Evolutionary conservation across 2,113 vertebrate genomes (phyloP).

Genomic region (Pelmatolapia mariae): DNA sequence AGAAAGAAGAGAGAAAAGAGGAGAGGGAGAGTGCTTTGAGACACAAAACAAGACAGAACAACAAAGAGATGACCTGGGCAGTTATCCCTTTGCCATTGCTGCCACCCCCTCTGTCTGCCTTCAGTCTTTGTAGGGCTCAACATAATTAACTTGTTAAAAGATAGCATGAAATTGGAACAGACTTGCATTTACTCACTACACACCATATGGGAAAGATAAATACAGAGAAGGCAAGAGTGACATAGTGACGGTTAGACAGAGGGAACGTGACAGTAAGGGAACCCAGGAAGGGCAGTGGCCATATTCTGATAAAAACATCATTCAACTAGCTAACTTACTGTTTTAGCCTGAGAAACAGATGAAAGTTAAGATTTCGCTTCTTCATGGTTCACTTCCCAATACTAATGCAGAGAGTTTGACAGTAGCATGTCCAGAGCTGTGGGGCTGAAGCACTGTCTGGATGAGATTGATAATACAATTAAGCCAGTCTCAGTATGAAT

Average conservation of each 20-base stretch:
- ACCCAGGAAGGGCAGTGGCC: neutral
- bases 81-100: conserved; percentile 46
- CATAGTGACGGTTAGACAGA: neutral
- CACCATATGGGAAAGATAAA: conserved; percentile 1
- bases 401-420: conserved; percentile 49
- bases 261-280: neutral
- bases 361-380: conserved; percentile 35
- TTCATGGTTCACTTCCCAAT: conserved; percentile 32
- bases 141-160: conserved; percentile 67
- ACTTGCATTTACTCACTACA: conserved; percentile 44
- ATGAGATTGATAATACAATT: conserved; percentile 77
- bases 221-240: neutral
- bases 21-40: conserved; percentile 1
- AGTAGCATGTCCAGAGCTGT: conserved; percentile 62
- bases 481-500: conserved; percentile 68
- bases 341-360: conserved; percentile 38
- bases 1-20: conserved; percentile 1
- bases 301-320: conserved; percentile 12
- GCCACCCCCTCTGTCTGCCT: neutral
- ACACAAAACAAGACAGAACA: conserved; percentile 45
- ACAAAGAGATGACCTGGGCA: conserved; percentile 47
- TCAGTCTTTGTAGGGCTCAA: conserved; percentile 50
- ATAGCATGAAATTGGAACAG: conserved; percentile 58
- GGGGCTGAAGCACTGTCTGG: conserved; percentile 64
- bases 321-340: neutral